phyloP scores from a whole-genome alignment of 2,113 vertebrate species.

The Spea bombifrons region DNA sequence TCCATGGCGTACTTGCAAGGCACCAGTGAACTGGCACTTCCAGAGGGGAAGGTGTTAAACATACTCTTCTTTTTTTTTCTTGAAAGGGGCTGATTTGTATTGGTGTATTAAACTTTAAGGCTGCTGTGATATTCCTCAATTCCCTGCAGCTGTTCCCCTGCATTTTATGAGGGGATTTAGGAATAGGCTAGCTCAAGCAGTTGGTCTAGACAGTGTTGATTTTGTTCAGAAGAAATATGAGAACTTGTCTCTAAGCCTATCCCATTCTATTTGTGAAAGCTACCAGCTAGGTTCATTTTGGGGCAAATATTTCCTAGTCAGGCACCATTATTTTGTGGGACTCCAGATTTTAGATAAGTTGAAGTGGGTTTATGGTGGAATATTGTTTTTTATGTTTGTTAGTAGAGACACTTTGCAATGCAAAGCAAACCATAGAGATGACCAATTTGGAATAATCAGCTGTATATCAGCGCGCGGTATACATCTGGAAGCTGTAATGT shows the following conservation, averaged over 20 bases:
- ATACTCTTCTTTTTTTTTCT: constrained; percentile 10
- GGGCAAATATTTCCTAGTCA: constrained; percentile 47
- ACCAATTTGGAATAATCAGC: constrained; percentile 35
- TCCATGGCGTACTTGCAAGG: background rate
- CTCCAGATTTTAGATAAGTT: constrained; percentile 33
- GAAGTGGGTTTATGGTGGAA: constrained; percentile 30
- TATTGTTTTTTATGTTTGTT: constrained; percentile 29
- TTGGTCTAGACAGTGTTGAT: constrained; percentile 46
- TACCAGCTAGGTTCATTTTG: constrained; percentile 47
- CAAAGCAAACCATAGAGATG: constrained; percentile 29
- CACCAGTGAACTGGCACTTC: background rate
- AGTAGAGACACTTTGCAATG: constrained; percentile 4
- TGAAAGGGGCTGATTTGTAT: constrained; percentile 48
- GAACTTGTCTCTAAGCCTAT: constrained; percentile 43
- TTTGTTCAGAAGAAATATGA: constrained; percentile 49
- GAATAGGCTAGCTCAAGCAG: constrained; percentile 48
- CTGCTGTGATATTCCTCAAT: constrained; percentile 47
- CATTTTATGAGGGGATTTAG: constrained; percentile 48
- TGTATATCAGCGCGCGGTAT: constrained; percentile 24
- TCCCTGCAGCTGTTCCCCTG: constrained; percentile 54
- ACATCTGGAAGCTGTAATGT: constrained; percentile 40
- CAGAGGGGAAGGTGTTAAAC: constrained; percentile 36
- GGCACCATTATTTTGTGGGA: constrained; percentile 34
- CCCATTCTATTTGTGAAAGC: constrained; percentile 34
- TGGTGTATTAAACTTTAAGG: constrained; percentile 48